Base-by-base conservation (phyloP, 2,113 vertebrate genomes). In the Chauna torquata region DNA sequence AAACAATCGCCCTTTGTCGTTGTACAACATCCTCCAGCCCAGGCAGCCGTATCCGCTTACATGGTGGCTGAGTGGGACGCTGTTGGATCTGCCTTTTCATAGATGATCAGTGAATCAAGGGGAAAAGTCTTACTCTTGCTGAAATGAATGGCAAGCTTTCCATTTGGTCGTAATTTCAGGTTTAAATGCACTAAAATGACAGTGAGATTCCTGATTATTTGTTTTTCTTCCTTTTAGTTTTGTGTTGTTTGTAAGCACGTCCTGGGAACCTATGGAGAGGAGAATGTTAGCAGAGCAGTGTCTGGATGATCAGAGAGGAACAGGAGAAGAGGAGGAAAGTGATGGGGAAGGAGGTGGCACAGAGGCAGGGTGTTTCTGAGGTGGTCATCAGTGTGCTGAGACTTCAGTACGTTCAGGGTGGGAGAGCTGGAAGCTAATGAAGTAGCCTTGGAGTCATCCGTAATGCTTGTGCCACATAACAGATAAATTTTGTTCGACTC, bases 1-100 rank as follows among this genome's bases (percentile, higher is more conserved):
- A 36, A 92, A 93, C 61, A 92, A 47, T 89, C 5, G 4, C 27
- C 44, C 70, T 94, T 95, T 97, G 92, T 96, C 16, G 0, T 11
- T 1, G 2, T 54, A 7, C 40, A 44, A 30, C 38, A 68, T 61
- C 44, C 30, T 69, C 36, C 36, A 79, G 44, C 24, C 32, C 1
- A 12, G n/a, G 34, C 45, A 54, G 55, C 38, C 13, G 2, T 50
- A 42, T 96, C 54, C 4, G 8, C 40, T 80, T n/a, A 42, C 6
- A 11, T 70, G 58, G 9, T 17, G 40, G 42, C n/a, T 25, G 54
- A 47, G 27, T 5, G 0, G 24, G 8, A 83, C 22, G 40, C 23
- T 74, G 19, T 40, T 40, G 20, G 45, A 20, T 34, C 22, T 81
- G 42, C 64, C 36, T 79, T 27, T 81, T 74, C 1, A 0, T 78